phyloP scores from a whole-genome alignment of 2,113 vertebrate genomes.

The Ancistrus triradiatus region DNA sequence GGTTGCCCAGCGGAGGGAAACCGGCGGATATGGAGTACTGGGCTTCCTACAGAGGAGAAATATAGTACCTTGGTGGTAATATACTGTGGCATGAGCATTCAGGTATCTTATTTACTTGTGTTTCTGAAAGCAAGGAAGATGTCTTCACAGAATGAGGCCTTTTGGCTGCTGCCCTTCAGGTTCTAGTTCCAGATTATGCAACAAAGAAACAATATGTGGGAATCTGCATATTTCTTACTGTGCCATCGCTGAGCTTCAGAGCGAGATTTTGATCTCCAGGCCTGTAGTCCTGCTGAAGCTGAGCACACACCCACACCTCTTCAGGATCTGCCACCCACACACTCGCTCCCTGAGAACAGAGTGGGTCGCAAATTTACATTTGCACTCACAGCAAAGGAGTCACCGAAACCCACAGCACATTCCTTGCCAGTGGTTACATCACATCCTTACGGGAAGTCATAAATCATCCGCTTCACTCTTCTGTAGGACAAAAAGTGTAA shows the following conservation, averaged over 20 bases:
- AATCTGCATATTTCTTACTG: conserved; percentile 54
- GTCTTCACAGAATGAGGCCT: no score
- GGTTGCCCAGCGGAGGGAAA: conserved; percentile 72
- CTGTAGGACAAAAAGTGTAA: no score
- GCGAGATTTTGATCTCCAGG: conserved; percentile 57
- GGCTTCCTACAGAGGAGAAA: conserved; percentile 29
- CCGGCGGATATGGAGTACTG: conserved; percentile 48
- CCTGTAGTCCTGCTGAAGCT: conserved; percentile 60
- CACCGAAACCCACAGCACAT: not conserved
- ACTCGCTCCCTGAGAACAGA: conserved; percentile 59
- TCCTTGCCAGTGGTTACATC: not conserved
- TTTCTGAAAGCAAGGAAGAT: no score
- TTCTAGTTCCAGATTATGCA: not conserved
- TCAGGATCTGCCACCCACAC: conserved; percentile 73
- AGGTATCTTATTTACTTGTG: no score
- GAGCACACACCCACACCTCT: conserved; percentile 69
- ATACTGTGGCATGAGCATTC: no score
- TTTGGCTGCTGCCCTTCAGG: not conserved
- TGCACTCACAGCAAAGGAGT: no score
- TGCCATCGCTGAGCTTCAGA: conserved; percentile 64
- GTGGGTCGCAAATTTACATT: not conserved
- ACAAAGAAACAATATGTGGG: not conserved
- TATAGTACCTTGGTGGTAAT: not conserved
- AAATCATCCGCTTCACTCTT: no score
- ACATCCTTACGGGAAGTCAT: not conserved